These are phyloP conservation scores for Oenanthe melanoleuca DNA, from an alignment of 2,113 vertebrate species.

Conservation along the genomic window DNA sequence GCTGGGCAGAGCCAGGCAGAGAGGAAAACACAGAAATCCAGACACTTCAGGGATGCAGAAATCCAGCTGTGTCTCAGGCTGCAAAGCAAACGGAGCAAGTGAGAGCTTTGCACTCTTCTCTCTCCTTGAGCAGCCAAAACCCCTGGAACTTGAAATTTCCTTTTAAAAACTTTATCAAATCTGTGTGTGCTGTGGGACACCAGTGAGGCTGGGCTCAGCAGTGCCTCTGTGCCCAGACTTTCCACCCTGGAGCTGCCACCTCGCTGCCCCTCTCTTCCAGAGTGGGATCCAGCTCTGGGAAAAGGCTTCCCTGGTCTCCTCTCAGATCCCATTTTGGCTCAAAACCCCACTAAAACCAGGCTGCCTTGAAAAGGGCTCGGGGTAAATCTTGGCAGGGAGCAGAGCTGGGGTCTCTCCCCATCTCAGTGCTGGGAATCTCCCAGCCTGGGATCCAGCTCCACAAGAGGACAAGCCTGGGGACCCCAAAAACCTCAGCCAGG, in stretches of 20 bases:
- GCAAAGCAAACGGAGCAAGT: background rate
- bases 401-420: background rate
- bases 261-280: background rate
- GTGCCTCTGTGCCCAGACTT: background rate
- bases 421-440: background rate
- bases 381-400: background rate
- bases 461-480: background rate
- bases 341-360: background rate
- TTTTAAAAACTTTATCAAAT: background rate
- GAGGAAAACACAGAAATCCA: rapidly evolving
- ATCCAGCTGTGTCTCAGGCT: rapidly evolving
- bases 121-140: background rate
- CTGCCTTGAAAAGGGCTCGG: background rate
- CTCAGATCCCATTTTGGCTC: background rate
- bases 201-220: background rate
- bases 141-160: background rate
- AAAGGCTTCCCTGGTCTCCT: background rate
- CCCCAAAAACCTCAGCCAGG: background rate
- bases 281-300: background rate
- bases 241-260: rapidly evolving
- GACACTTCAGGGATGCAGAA: background rate
- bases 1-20: background rate
- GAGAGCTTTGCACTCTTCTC: background rate
- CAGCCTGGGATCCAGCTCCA: background rate
- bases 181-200: background rate